Percentiles rank a stretch among this genome's conserved stretches.
Evolutionary conservation across 2,888 invertebrate species (phyloP).

Genomic region (Perizoma affinitatum): DNA sequence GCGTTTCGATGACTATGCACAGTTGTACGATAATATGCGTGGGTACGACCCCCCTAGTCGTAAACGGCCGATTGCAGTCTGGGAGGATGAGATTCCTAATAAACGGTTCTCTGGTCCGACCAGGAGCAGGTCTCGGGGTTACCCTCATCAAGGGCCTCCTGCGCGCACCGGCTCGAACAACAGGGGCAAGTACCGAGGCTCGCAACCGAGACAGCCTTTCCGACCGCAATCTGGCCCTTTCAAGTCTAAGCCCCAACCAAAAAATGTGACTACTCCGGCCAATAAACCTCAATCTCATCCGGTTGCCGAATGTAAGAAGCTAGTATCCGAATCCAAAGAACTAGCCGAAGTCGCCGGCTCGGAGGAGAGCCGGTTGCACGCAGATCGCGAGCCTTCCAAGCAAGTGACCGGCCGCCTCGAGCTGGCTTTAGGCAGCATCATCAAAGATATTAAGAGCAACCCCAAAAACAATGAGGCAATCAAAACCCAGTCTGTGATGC

Average conservation of each 20-base stretch:
- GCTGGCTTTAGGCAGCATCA: slow-evolving; percentile 61
- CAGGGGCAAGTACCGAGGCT: slow-evolving; percentile 8
- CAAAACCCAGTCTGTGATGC: slow-evolving; percentile 28
- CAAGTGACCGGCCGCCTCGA: slow-evolving; percentile 67
- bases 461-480: slow-evolving; percentile 9
- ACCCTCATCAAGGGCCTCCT: background rate
- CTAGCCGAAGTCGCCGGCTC: slow-evolving; percentile 16
- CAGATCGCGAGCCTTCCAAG: slow-evolving; percentile 49
- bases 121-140: background rate
- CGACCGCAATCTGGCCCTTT: slow-evolving; percentile 15
- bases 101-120: slow-evolving; percentile 47
- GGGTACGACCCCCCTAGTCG: slow-evolving; percentile 38
- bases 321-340: slow-evolving; percentile 36
- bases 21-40: slow-evolving; percentile 49
- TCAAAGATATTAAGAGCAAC: slow-evolving; percentile 52
- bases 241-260: slow-evolving; percentile 28
- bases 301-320: slow-evolving; percentile 41
- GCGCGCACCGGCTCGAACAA: slow-evolving; percentile 9
- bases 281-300: slow-evolving; percentile 45
- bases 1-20: slow-evolving; percentile 43
- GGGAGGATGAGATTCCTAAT: slow-evolving; percentile 46
- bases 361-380: slow-evolving; percentile 38
- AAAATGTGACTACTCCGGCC: slow-evolving; percentile 40
- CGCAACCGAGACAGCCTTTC: slow-evolving; percentile 8
- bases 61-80: slow-evolving; percentile 51